Conservation (phyloP, 2,797 vertebrate genomes). For the Labeo calbasu region DNA sequence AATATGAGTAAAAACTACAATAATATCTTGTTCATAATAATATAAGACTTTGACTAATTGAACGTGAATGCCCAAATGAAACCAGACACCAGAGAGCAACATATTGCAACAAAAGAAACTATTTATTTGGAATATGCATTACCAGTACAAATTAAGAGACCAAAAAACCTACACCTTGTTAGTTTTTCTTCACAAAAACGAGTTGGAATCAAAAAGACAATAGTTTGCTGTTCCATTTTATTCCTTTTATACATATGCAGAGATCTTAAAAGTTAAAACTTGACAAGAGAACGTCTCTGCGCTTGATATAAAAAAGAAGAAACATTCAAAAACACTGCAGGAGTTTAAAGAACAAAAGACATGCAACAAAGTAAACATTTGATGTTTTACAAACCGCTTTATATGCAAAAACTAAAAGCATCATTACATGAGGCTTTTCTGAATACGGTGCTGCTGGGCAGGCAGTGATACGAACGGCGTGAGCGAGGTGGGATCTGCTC, state of each 20-base stretch:
- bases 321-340: slow-evolving; percentile 87
- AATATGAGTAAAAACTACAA: no score
- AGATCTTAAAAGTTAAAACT: slow-evolving; percentile 88
- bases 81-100: slow-evolving; percentile 63
- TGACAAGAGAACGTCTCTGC: slow-evolving; percentile 82
- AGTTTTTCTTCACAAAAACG: slow-evolving; percentile 88
- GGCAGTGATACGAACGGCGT: slow-evolving; percentile 72
- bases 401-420: slow-evolving; percentile 81
- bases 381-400: slow-evolving; percentile 84
- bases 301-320: slow-evolving; percentile 79
- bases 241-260: slow-evolving; percentile 84
- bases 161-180: slow-evolving; percentile 91
- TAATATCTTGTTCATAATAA: background rate
- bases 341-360: slow-evolving; percentile 84
- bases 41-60: background rate
- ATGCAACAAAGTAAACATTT: slow-evolving; percentile 88
- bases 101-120: slow-evolving; percentile 90
- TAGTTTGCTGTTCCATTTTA: slow-evolving; percentile 78
- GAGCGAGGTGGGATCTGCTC: slow-evolving; percentile 52
- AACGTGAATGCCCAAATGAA: background rate
- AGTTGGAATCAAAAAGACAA: slow-evolving; percentile 88
- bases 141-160: slow-evolving; percentile 96
- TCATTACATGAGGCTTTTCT: slow-evolving; percentile 82
- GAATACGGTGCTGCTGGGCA: slow-evolving; percentile 73
- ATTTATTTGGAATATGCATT: slow-evolving; percentile 98